Conservation (phyloP, 1,140 invertebrate genomes). For the Onthophagus taurus region DNA sequence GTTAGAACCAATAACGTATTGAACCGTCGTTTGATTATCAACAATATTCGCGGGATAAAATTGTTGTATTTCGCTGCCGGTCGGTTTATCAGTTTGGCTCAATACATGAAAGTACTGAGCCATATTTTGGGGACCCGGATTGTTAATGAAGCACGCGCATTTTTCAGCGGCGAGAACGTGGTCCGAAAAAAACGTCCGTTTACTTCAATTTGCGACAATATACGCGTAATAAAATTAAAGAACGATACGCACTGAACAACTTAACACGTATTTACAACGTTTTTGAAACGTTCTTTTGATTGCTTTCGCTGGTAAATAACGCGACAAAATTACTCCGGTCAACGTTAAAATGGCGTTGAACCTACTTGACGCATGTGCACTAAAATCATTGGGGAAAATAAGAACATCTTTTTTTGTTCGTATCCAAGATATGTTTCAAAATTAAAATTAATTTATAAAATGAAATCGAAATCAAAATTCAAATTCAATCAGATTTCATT, state of each 20-base stretch:
- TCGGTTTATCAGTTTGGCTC: slow-evolving; percentile 26
- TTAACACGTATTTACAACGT: too few relatives aligned
- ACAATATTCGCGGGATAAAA: slow-evolving; percentile 31
- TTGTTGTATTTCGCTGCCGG: slow-evolving; percentile 28
- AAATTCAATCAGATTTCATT: slow-evolving; percentile 2
- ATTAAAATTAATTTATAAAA: neutral
- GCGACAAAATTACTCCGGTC: neutral
- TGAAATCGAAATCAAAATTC: neutral
- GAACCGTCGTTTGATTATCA: slow-evolving; percentile 21
- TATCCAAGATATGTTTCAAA: neutral
- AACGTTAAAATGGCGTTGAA: slow-evolving; percentile 12
- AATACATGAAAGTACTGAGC: slow-evolving; percentile 37
- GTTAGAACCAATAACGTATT: slow-evolving; percentile 25
- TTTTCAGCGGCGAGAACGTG: too few relatives aligned
- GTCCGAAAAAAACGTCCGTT: too few relatives aligned
- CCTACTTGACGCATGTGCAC: slow-evolving; percentile 6
- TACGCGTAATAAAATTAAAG: too few relatives aligned
- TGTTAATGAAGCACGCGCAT: too few relatives aligned
- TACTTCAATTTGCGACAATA: too few relatives aligned
- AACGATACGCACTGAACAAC: too few relatives aligned
- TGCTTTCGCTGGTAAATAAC: slow-evolving; percentile 4
- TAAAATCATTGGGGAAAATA: neutral
- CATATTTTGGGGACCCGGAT: too few relatives aligned
- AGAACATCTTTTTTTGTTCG: neutral
- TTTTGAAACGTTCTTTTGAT: slow-evolving; percentile 1